Evolutionary conservation across 2,113 vertebrate species (phyloP), one percentile per base, ranked within the genome.

Genomic region (Aptenodytes patagonicus): DNA sequence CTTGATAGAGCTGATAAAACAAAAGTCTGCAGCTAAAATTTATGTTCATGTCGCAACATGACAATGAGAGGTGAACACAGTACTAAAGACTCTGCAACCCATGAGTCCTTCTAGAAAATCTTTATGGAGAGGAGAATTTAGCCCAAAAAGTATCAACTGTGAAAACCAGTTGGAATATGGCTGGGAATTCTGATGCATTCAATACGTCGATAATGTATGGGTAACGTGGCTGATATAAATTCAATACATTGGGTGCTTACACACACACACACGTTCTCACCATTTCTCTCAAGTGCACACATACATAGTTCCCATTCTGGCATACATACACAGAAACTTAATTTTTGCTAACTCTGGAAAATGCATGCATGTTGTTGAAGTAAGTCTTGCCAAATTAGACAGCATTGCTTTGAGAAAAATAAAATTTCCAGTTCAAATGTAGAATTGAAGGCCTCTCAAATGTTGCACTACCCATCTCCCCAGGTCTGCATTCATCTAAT

Each of bases 71-170:
- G 66, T 88, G 55, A 62, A 54, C 72, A 65, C 10, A 71, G 36
- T 89, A 58, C 64, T 91, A 79, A 93, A 93, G 40, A 65, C 40
- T 86, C 34, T 52, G 55, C 52, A 84, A 94, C 58, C 77, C 78
- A 88, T 89, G 58, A 96, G n/a, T 73, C 62, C 60, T 92, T 95
- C 82, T 92, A 89, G 93, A 86, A 88, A 90, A 72, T 57, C 68
- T 95, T 90, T 91, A 68, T 11, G 64, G 80, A 65, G 42, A 87
- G 51, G 11, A 94, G 26, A 80, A 95, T 49, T 60, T 79, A 76
- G 51, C 46, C 36, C 11, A 38, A 62, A 36, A 84, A 60, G 20
- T 25, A 64, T n/a, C 21, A 58, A 2, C 54, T 83, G 49, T 73
- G 72, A 70, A 93, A 91, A 40, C 5, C 11, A 38, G 36, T 40